Conservation (phyloP, 2,888 invertebrate species). For the Neuroscelio doddi region DNA sequence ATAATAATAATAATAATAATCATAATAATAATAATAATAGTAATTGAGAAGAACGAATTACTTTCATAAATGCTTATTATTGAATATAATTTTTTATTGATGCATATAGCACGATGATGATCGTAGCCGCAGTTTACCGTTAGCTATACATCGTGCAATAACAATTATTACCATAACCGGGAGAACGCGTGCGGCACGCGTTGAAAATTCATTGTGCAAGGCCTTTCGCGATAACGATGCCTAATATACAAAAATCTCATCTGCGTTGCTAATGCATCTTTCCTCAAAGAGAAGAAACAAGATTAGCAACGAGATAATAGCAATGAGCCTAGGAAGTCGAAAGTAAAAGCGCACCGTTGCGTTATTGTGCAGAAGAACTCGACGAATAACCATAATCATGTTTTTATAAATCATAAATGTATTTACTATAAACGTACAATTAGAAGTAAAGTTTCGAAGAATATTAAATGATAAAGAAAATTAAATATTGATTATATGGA, state of each 20-base stretch:
- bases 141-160: conserved; percentile 35
- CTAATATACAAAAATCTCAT: conserved; percentile 53
- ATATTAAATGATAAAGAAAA: too few relatives aligned
- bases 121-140: conserved; percentile 22
- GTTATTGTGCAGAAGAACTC: conserved; percentile 21
- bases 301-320: conserved; percentile 39
- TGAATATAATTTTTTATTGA: conserved; percentile 1
- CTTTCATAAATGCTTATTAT: too few relatives aligned
- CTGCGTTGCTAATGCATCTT: conserved; percentile 62
- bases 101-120: not conserved
- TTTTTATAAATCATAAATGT: not conserved
- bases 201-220: conserved; percentile 53
- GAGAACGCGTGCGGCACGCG: conserved; percentile 46
- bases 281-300: conserved; percentile 19
- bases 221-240: conserved; percentile 51
- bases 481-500: too few relatives aligned
- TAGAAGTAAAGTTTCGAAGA: not conserved
- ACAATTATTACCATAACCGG: conserved; percentile 45
- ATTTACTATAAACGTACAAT: conserved; percentile 1
- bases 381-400: conserved; percentile 16
- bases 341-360: conserved; percentile 37
- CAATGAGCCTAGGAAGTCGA: conserved; percentile 22
- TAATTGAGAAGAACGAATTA: too few relatives aligned
- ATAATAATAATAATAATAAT: too few relatives aligned
- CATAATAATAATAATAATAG: too few relatives aligned